These are phyloP conservation scores for Oryzias celebensis DNA, from an alignment of 2,113 vertebrate genomes.

Conservation along the genomic window DNA sequence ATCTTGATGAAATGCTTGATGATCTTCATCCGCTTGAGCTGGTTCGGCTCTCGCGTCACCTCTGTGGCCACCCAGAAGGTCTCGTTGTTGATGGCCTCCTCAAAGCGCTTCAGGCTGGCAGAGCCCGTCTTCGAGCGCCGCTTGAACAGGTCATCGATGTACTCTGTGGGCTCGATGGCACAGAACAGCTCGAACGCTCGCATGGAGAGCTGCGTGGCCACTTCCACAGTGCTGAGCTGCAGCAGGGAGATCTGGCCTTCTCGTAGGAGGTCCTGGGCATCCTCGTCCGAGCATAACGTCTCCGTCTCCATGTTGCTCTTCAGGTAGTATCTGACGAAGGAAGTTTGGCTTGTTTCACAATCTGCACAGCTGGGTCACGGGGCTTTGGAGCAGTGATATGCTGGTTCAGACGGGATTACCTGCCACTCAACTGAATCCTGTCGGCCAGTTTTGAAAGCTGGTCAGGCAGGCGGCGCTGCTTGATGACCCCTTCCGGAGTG, in stretches of 20 bases:
- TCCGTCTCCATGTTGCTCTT: conserved; percentile 99
- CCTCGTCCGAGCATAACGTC: conserved; percentile 96
- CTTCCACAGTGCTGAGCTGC: conserved; percentile 95
- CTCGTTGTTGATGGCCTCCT: conserved; percentile 98
- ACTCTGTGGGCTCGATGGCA: conserved; percentile 96
- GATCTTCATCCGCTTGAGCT: conserved; percentile 97
- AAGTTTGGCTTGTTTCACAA: too few species aligned
- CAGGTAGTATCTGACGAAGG: conserved; percentile 86
- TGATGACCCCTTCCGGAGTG: conserved; percentile 97
- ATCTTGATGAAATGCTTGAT: conserved; percentile 99
- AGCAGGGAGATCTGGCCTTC: conserved; percentile 92
- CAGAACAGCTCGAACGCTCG: conserved; percentile 95
- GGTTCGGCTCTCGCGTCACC: conserved; percentile 93
- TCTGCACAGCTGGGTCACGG: too few species aligned
- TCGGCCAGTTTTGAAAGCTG: conserved; percentile 97
- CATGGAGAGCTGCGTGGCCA: conserved; percentile 97
- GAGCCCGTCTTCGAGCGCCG: conserved; percentile 86
- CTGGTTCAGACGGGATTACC: conserved; percentile 69
- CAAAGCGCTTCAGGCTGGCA: conserved; percentile 92
- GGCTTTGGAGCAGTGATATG: background rate
- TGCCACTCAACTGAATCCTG: conserved; percentile 95
- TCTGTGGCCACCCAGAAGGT: conserved; percentile 98
- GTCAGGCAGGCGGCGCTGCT: conserved; percentile 92
- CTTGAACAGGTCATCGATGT: conserved; percentile 96
- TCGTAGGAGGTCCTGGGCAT: conserved; percentile 92